A percentile compares a stretch with the other conserved stretches of the same genome.
phyloP scores from a whole-genome alignment of 1,140 invertebrate species.

The Lutraria rhynchaena region DNA sequence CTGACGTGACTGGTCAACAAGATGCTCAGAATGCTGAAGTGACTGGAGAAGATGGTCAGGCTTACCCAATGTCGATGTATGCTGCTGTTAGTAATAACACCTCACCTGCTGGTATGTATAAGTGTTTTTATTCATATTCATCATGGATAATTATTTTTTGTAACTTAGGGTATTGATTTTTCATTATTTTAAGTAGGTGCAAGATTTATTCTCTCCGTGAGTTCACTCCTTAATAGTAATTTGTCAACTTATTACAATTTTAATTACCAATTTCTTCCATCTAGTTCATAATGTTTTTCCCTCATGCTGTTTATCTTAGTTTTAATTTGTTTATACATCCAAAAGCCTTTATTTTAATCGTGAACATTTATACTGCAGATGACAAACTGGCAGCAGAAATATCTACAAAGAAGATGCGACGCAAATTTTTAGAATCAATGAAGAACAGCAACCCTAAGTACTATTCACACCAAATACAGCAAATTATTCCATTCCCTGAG shows the following conservation, averaged over 20 bases:
- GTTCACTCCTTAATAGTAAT: too few relatives aligned
- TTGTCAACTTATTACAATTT: too few relatives aligned
- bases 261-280: too few relatives aligned
- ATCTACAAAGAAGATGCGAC: conserved; percentile 56
- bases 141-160: too few relatives aligned
- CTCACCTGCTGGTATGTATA: conserved; percentile 1
- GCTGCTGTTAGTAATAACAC: conserved; percentile 28
- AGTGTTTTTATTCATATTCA: too few relatives aligned
- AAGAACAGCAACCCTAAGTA: conserved; percentile 60
- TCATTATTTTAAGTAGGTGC: too few relatives aligned
- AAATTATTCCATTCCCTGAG: conserved; percentile 59
- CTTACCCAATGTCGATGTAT: conserved; percentile 52
- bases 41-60: conserved; percentile 25
- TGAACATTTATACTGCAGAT: conserved; percentile 35
- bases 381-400: conserved; percentile 54
- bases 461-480: conserved; percentile 59
- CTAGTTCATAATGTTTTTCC: too few relatives aligned
- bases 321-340: too few relatives aligned
- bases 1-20: conserved; percentile 11
- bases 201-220: too few relatives aligned
- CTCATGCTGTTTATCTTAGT: too few relatives aligned
- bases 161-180: too few relatives aligned
- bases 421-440: conserved; percentile 57
- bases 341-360: too few relatives aligned
- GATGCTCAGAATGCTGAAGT: conserved; percentile 29